Evolutionary conservation across 2,888 invertebrate genomes (phyloP).

Genomic region (Trachelus stipa): DNA sequence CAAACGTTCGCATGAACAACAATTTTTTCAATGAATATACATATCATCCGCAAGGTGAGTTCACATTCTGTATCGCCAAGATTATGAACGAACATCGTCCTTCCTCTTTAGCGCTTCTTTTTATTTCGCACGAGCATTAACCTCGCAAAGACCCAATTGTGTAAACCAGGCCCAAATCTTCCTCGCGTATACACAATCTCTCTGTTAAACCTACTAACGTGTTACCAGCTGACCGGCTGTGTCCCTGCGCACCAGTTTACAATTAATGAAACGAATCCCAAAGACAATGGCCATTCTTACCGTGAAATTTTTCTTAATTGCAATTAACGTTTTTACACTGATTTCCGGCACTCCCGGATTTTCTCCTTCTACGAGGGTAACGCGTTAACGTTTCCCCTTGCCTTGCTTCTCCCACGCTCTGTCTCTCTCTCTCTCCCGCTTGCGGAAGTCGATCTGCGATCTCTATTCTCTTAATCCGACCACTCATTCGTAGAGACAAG

Average conservation of each 20-base stretch:
- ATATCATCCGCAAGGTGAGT: neutral
- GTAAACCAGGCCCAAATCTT: neutral
- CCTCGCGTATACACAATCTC: neutral
- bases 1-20: neutral
- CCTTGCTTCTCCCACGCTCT: too few relatives aligned
- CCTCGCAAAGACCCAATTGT: constrained; percentile 11
- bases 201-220: neutral
- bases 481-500: neutral
- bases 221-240: neutral
- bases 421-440: too few relatives aligned
- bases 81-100: neutral
- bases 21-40: too few relatives aligned
- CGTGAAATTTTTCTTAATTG: constrained; percentile 54
- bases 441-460: neutral
- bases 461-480: neutral
- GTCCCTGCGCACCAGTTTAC: neutral
- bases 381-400: neutral
- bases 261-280: constrained; percentile 7
- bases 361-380: neutral
- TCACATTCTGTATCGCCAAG: neutral
- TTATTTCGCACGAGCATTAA: constrained; percentile 30
- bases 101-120: constrained; percentile 2
- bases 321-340: constrained; percentile 44
- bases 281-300: constrained; percentile 53
- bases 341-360: constrained; percentile 26